Evolutionary conservation across 2,888 invertebrate genomes (phyloP).

Genomic region (Leptopilina myrica): DNA sequence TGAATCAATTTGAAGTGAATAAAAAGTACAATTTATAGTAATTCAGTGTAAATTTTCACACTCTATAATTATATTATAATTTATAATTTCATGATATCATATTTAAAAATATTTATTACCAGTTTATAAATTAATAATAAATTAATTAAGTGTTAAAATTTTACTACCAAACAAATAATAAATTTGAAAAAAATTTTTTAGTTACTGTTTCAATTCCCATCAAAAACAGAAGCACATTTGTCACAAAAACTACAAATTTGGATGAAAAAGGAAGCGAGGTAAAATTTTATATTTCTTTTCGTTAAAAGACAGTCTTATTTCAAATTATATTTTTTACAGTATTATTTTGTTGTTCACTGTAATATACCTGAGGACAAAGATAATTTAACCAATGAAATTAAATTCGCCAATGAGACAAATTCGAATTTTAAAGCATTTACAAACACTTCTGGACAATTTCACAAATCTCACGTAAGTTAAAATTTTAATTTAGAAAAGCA

Average conservation of each 20-base stretch:
- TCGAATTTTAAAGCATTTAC: constrained; percentile 45
- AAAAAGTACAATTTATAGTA: background rate
- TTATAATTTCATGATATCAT: no score
- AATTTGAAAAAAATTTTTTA: constrained; percentile 34
- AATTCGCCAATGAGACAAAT: constrained; percentile 43
- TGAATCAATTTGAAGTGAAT: background rate
- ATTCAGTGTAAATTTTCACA: background rate
- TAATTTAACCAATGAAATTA: constrained; percentile 42
- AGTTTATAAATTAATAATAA: no score
- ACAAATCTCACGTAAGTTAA: constrained; percentile 27
- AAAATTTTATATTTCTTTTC: background rate
- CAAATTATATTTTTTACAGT: constrained; percentile 43
- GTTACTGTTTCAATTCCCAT: constrained; percentile 24
- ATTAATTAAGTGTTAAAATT: background rate
- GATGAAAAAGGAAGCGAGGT: constrained; percentile 48
- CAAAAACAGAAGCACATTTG: constrained; percentile 24
- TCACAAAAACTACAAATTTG: constrained; percentile 12
- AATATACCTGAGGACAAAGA: constrained; percentile 49
- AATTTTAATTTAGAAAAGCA: background rate
- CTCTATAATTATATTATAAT: background rate
- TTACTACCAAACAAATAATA: background rate
- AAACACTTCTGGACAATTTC: background rate
- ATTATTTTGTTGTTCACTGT: constrained; percentile 52
- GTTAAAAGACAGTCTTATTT: background rate
- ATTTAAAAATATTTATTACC: no score